Conservation (phyloP, 2,888 invertebrate genomes). For the Ceratothoa steindachneri region DNA sequence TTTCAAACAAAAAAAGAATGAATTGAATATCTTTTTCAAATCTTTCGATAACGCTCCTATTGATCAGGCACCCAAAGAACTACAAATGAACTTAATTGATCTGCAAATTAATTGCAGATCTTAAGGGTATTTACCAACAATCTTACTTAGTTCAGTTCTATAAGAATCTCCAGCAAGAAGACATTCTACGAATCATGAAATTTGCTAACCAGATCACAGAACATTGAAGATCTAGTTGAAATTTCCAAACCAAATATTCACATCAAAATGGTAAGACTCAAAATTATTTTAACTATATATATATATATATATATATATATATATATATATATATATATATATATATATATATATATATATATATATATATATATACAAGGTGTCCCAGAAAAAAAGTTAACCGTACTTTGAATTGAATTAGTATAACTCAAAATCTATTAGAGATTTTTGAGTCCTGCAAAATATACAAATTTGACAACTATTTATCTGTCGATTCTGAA, state of each 20-base stretch:
- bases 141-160: background rate
- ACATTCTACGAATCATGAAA: background rate
- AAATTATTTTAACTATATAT: too few species aligned
- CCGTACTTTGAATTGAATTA: too few species aligned
- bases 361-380: too few species aligned
- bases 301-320: background rate
- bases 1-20: background rate
- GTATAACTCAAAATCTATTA: background rate
- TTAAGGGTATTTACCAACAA: background rate
- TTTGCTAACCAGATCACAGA: too few species aligned
- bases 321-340: background rate
- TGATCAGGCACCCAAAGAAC: background rate
- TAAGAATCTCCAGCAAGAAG: background rate
- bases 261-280: too few species aligned
- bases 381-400: too few species aligned
- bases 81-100: background rate
- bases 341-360: background rate
- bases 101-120: background rate
- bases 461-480: too few species aligned
- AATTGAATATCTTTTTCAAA: background rate
- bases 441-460: too few species aligned
- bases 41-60: background rate
- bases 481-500: too few species aligned
- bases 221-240: too few species aligned
- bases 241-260: too few species aligned